Evolutionary conservation across 2,113 vertebrate species (phyloP), one percentile per base, ranked within the genome.

Genomic region (Seriola dumerili): DNA sequence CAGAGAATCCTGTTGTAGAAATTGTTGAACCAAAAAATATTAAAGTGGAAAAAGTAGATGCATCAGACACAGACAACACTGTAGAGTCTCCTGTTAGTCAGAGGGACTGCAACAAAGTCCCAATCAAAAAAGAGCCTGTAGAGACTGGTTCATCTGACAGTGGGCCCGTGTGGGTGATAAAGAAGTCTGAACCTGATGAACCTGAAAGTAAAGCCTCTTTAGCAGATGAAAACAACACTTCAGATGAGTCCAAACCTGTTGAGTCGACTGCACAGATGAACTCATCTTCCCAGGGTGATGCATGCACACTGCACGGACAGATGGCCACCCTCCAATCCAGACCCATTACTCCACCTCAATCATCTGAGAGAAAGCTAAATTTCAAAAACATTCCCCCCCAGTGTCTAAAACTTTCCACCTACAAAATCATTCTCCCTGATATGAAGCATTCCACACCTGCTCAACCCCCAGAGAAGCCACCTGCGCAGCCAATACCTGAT

Each of bases 331-430:
- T 66, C 58, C 0, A 44, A 70, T 0, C 61, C 19, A 83, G 72
- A 83, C 0, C 85, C 5, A 54, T 2, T 8, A 50, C 57, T 46
- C 50, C 83, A 62, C 57, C 64, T 48, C 72, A 58, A 17, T 34
- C 73, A 44, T 16, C 46, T 11, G 78, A 88, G 12, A 68, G 8
- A 54, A 90, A 77, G 67, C 36, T 71, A 4, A 19, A 73, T 63
- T 77, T 93, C 44, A 85, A 64, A 82, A 94, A 90, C 76, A 92
- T 94, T 78, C 91, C 94, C 66, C 88, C 89, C 0, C 93, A 91
- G 1, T 92, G 88, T 48, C 88, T 95, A 4, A 94, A 88, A 1
- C 81, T 94, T 57, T 76, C 94, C 38, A 90, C 63, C 75, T 93
- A 90, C 16, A 94, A 89, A 36, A 81, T 82, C 0, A n/a, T 94